Conservation (phyloP, 2,113 vertebrate genomes). For the Oreotrochilus melanogaster region DNA sequence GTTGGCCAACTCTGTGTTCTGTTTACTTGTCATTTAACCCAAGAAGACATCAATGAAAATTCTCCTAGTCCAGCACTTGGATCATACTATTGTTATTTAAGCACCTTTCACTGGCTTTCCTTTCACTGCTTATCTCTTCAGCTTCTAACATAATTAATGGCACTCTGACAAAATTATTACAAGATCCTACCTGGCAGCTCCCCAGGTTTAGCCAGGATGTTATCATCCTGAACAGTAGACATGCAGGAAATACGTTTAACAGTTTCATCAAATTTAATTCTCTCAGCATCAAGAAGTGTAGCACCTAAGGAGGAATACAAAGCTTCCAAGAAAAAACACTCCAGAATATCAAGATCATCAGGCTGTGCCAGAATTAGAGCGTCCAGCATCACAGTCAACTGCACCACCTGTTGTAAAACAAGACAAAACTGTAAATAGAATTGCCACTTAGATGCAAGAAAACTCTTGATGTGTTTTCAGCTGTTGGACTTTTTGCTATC, state of each 20-base stretch:
- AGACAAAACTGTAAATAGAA: neutral
- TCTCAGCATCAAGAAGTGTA: slow-evolving; percentile 81
- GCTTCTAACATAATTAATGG: neutral
- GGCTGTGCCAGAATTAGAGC: slow-evolving; percentile 77
- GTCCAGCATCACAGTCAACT: slow-evolving; percentile 89
- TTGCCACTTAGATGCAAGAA: neutral
- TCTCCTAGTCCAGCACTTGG: neutral
- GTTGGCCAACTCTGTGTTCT: neutral
- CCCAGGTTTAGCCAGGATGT: slow-evolving; percentile 81
- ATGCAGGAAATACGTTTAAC: slow-evolving; percentile 86
- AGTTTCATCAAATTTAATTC: slow-evolving; percentile 86
- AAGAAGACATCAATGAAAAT: neutral
- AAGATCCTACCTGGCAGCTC: slow-evolving; percentile 88
- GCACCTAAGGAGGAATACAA: slow-evolving; percentile 92
- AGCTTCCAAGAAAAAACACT: slow-evolving; percentile 93
- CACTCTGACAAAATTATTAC: neutral
- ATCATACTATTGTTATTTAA: neutral
- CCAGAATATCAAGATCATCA: slow-evolving; percentile 79
- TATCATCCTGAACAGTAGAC: slow-evolving; percentile 73
- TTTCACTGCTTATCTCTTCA: neutral
- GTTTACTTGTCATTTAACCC: neutral
- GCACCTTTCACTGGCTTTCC: neutral
- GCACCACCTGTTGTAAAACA: slow-evolving; percentile 81
- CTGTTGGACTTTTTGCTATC: neutral
- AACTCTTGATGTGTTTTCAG: neutral